These are phyloP conservation scores for Lasioglossum calceatum DNA, from an alignment of 2,888 invertebrate species.

Conservation along the genomic window DNA sequence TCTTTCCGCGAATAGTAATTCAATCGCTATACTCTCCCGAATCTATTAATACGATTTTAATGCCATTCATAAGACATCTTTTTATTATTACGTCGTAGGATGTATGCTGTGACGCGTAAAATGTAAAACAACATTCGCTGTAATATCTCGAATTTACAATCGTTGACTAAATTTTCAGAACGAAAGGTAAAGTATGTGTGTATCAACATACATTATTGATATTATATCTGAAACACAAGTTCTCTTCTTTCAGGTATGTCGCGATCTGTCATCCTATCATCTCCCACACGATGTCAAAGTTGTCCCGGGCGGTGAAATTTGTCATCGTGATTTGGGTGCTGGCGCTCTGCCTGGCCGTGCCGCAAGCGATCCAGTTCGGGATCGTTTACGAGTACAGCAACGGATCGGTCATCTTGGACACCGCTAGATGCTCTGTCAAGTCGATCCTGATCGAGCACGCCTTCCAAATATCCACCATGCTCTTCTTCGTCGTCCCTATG, in stretches of 20 bases:
- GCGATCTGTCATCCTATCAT: slow-evolving; percentile 90
- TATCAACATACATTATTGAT: too few species aligned
- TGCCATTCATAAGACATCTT: background rate
- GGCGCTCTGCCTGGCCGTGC: slow-evolving; percentile 90
- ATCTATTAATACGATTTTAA: background rate
- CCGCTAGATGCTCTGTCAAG: slow-evolving; percentile 83
- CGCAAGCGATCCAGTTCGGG: slow-evolving; percentile 88
- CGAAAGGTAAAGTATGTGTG: background rate
- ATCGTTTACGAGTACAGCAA: slow-evolving; percentile 73
- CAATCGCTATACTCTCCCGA: background rate
- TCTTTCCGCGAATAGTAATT: background rate
- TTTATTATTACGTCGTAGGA: background rate
- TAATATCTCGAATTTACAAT: too few species aligned
- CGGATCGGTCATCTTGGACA: slow-evolving; percentile 72
- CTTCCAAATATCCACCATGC: slow-evolving; percentile 87
- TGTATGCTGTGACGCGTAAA: too few species aligned
- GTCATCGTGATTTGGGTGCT: slow-evolving; percentile 93
- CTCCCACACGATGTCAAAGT: slow-evolving; percentile 93
- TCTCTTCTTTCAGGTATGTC: slow-evolving; percentile 85
- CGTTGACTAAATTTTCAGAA: background rate
- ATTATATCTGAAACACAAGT: background rate
- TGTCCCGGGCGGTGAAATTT: slow-evolving; percentile 93
- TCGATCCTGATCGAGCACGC: slow-evolving; percentile 85
- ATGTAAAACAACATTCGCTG: too few species aligned
- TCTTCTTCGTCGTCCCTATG: slow-evolving; percentile 88